Base-by-base conservation (phyloP, 1,140 invertebrate species). In the Uloborus diversus region DNA sequence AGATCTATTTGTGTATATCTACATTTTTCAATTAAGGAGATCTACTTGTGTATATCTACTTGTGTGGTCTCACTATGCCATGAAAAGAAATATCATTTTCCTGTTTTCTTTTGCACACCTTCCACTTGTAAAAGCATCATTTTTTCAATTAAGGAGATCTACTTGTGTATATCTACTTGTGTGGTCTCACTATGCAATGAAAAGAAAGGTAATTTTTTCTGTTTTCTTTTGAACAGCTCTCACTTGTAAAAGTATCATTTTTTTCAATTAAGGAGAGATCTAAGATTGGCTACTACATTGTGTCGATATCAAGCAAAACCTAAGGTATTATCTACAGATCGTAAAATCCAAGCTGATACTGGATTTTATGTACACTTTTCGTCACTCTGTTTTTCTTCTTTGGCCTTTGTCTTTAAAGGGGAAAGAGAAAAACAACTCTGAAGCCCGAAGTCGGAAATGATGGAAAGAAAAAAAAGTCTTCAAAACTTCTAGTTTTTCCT, bases 101-200 rank as follows among this genome's bases (percentile, higher is more conserved):
- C 30, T 25, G 47, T 59, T 79, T 69, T 65, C 28, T 68, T 42
- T 57, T 76, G 65, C 64, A 76, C 65, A 49, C 27, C 51, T 66
- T 35, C 32, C 57, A 37, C 59, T 69, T 37, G 37, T 57, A 59
- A 68, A 79, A 79, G 65, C 53, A 23, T 64, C 75, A 78, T 66
- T 69, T 14, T 56, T 42, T 61, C n/a, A n/a, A n/a, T n/a, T n/a
- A n/a, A n/a, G n/a, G n/a, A n/a, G n/a, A n/a, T n/a, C n/a, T n/a
- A n/a, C n/a, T n/a, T n/a, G n/a, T n/a, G n/a, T n/a, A n/a, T n/a
- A n/a, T n/a, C n/a, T n/a, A n/a, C n/a, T 61, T 14, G 65, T 79
- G 76, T 79, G 65, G 76, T 79, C 76, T 69, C 76, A 79, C 76
- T 79, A 79, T 68, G 76, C 64, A 53, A 69, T 79, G 65, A 65